Percentiles rank a stretch among this genome's conserved stretches.
phyloP scores from a whole-genome alignment of 2,888 invertebrate species.

The Ornithoptera priamus region DNA sequence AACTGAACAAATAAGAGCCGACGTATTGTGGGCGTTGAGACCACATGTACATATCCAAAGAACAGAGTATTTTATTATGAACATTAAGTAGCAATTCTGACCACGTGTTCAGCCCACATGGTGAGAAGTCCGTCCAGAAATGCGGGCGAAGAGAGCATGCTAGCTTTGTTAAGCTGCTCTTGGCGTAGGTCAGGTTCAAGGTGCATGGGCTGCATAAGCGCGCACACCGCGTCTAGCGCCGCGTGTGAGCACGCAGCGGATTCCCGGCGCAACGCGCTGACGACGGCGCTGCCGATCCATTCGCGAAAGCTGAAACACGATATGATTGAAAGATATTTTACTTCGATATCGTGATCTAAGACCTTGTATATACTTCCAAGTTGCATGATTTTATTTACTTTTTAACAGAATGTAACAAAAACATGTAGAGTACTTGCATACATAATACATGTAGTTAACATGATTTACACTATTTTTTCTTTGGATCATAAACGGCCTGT shows the following conservation, averaged over 20 bases:
- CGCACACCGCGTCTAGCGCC: conserved; percentile 97
- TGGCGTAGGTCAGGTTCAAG: conserved; percentile 97
- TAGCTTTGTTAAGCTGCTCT: conserved; percentile 98
- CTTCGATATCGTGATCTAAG: too few species aligned
- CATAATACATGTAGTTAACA: too few species aligned
- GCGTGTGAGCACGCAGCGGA: conserved; percentile 96
- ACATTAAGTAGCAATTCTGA: conserved; percentile 66
- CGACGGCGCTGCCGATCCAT: conserved; percentile 95
- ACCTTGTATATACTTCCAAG: too few species aligned
- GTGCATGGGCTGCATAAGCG: conserved; percentile 99
- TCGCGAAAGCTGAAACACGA: conserved; percentile 88
- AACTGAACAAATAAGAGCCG: too few species aligned
- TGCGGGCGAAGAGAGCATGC: conserved; percentile 92
- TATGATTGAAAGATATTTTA: too few species aligned
- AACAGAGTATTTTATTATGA: neutral
- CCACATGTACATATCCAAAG: too few species aligned
- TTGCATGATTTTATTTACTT: too few species aligned
- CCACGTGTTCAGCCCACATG: conserved; percentile 97
- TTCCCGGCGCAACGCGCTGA: conserved; percentile 93
- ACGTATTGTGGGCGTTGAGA: too few species aligned
- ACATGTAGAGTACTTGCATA: too few species aligned
- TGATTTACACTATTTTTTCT: too few species aligned
- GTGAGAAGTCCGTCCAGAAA: conserved; percentile 96
- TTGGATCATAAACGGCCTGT: too few species aligned
- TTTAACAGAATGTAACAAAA: too few species aligned